Conservation (phyloP, 1,140 invertebrate genomes). For the Hylaeus anthracinus region DNA sequence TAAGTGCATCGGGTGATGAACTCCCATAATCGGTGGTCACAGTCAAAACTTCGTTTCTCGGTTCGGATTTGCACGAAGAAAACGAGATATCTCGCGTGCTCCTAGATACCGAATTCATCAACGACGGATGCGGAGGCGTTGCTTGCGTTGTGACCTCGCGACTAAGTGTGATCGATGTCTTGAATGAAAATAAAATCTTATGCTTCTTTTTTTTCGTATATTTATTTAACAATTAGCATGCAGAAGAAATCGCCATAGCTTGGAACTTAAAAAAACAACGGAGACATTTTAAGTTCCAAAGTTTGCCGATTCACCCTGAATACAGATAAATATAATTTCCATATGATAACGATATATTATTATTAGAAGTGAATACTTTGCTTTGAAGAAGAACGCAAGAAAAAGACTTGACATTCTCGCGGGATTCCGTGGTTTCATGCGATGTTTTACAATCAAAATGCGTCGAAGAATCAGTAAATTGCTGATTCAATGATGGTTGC, state of each 20-base stretch:
- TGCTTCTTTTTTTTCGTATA: not conserved
- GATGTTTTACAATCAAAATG: not conserved
- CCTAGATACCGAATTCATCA: not conserved
- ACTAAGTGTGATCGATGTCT: not conserved
- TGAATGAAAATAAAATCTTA: not conserved
- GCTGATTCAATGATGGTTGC: not conserved
- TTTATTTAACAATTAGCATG: not conserved
- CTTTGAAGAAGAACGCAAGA: not conserved
- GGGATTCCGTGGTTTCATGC: not conserved
- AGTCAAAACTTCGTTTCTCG: constrained; percentile 42
- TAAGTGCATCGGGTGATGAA: constrained; percentile 2
- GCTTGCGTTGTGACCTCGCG: not conserved
- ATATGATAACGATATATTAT: too few species aligned
- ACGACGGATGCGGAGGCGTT: not conserved
- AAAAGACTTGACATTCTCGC: not conserved
- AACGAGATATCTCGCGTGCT: not conserved
- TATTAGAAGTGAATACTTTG: not conserved
- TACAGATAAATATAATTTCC: too few species aligned
- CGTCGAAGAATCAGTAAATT: not conserved
- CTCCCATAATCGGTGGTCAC: constrained; percentile 45
- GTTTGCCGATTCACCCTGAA: too few species aligned
- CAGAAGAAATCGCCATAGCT: too few species aligned
- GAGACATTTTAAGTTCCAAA: too few species aligned
- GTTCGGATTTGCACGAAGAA: not conserved
- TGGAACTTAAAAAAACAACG: too few species aligned